Evolutionary conservation across 2,797 vertebrate genomes (phyloP), one percentile per base, ranked within the genome.

Genomic region (Sphenopsis melanotis): DNA sequence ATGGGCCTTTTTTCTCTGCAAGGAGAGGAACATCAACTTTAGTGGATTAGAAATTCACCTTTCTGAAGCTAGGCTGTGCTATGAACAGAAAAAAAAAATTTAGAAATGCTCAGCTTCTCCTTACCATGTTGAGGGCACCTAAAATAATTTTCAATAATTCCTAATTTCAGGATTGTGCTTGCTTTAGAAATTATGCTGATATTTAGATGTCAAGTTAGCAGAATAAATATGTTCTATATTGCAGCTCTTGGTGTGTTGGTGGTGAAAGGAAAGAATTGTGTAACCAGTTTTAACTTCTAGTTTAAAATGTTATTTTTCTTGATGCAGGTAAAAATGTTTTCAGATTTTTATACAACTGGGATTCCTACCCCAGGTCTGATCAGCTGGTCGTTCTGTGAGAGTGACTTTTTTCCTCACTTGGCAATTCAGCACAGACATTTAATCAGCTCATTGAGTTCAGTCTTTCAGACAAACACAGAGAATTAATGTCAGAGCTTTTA

Each of bases 401-500:
- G 52, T 80, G 92, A 68, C 68, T 92, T 74, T 77, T 87, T 93
- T 90, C 70, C 74, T 81, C 68, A 49, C 85, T 81, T 57, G 70
- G 41, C 59, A 86, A 20, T 79, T 90, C 87, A 88, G 37, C 79
- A 61, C 27, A 91, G 79, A 68, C 69, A 50, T 88, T 89, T 93
- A 83, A 86, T 86, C 83, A 93, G 63, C 70, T 87, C 78, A 21
- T 46, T 66, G 83, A 52, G 39, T 94, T 91, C 85, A 82, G 44
- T n/a, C 41, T 92, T 95, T 91, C 77, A 96, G 82, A 91, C 76
- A 76, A 93, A 93, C 83, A 79, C 34, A 76, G 37, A 74, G 87
- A 87, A 93, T 91, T 93, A 94, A 94, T 95, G 85, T 88, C 91
- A 94, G 77, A 93, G 87, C 85, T 96, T 93, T 80, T 89, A 91